phyloP scores from a whole-genome alignment of 2,113 vertebrate genomes.

The Megaceryle torquata region DNA sequence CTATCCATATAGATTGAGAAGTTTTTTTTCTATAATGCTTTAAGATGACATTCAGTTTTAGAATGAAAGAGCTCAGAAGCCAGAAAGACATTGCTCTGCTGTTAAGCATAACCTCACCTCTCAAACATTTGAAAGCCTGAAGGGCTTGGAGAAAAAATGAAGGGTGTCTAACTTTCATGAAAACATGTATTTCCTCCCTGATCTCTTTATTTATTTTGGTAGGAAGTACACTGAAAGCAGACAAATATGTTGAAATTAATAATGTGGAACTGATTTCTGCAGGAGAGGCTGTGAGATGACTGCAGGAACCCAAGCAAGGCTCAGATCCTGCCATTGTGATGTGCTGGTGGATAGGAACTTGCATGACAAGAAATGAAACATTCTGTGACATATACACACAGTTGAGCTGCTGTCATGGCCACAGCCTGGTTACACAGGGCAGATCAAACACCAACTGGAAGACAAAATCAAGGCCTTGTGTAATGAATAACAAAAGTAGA shows the following conservation, averaged over 20 bases:
- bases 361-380: rapidly evolving
- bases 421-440: not conserved
- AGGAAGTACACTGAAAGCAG: not conserved
- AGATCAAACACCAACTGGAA: not conserved
- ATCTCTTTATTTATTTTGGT: not conserved
- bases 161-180: not conserved
- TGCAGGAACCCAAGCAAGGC: not conserved
- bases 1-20: not conserved
- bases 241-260: not conserved
- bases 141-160: not conserved
- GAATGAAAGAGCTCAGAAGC: not conserved
- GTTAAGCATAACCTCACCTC: not conserved
- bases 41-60: not conserved
- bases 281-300: not conserved
- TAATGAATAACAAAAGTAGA: not conserved
- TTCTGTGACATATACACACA: not conserved
- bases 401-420: not conserved
- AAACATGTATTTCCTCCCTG: not conserved
- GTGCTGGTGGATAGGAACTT: not conserved
- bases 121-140: not conserved
- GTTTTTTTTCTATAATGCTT: not conserved
- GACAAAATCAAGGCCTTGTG: not conserved
- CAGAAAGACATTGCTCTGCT: not conserved
- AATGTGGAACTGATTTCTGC: not conserved
- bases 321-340: not conserved